Evolutionary conservation across 2,888 invertebrate genomes (phyloP), one percentile per base, ranked within the genome.

Genomic region (Caenorhabditis sp.): DNA sequence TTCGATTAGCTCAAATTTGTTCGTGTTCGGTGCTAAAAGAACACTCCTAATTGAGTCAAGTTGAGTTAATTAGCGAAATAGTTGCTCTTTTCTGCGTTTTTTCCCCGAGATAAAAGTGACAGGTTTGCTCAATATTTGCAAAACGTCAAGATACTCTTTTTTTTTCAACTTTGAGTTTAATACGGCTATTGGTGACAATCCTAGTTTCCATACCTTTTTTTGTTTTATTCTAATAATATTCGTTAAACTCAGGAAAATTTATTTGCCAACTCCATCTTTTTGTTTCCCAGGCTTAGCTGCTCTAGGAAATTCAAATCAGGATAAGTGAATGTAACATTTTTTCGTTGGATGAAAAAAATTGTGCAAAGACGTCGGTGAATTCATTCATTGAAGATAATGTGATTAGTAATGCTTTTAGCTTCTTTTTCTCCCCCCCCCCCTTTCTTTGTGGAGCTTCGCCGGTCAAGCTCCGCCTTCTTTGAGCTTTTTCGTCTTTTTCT

Each of bases 351-450:
- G 10, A 31, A 31, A 31, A 31, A 31, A 31, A 31, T 31, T 31
- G 31, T 31, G 10, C 31, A 10, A 31, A 31, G 31, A 31, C 31
- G 31, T 31, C 31, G 31, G 31, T 61, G 57, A 43, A 49, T 27
- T 58, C 61, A 60, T 58, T 53, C 69, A 64, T 60, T 65, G 65
- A 58, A 70, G 69, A 62, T 66, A 70, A 70, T 62, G 61, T 70
- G 69, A 70, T 70, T 70, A 70, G 69, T 62, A 65, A 65, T 70
- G 69, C 69, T 70, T 70, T 70, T 70, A 70, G 65, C 31, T 6
- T 31, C 31, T 31, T 31, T 31, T 10, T 31, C 31, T 10, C 10
- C 10, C 10, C 10, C 10, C 10, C 31, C 10, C 31, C 31, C 31
- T 31, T 31, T n/a, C n/a, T 31, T 31, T 31, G 31, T 31, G 31